Percentiles rank a stretch among this genome's conserved stretches.
phyloP scores from a whole-genome alignment of 2,888 invertebrate species.

The Rotaria macrura region DNA sequence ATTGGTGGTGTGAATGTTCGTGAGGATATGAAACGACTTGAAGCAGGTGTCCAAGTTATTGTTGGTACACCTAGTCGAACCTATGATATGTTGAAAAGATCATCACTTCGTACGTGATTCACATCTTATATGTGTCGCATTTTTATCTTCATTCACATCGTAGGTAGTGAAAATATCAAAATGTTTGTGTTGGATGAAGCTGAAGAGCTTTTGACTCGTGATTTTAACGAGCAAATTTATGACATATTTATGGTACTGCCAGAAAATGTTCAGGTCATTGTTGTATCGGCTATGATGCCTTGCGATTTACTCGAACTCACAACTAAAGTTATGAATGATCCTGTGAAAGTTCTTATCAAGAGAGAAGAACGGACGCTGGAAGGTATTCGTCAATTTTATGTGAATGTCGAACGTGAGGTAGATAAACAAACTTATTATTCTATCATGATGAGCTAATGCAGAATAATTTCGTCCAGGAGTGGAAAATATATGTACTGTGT shows the following conservation, averaged over 20 bases:
- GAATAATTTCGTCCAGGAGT: conserved; percentile 44
- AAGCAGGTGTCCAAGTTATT: conserved; percentile 82
- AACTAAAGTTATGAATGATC: conserved; percentile 89
- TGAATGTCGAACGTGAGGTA: conserved; percentile 83
- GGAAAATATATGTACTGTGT: conserved; percentile 67
- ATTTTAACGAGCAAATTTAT: conserved; percentile 98
- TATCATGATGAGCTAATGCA: too few relatives aligned
- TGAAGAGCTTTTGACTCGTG: conserved; percentile 97
- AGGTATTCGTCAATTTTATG: conserved; percentile 95
- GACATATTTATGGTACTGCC: conserved; percentile 89
- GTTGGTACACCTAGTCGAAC: conserved; percentile 97
- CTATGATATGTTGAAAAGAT: conserved; percentile 87
- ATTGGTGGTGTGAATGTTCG: conserved; percentile 97
- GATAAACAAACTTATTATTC: conserved; percentile 50
- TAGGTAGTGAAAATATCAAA: too few relatives aligned
- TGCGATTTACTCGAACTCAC: conserved; percentile 92
- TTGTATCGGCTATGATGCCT: conserved; percentile 98
- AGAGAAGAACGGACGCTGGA: conserved; percentile 87
- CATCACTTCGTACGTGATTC: conserved; percentile 62
- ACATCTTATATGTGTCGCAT: neutral
- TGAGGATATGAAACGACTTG: conserved; percentile 86
- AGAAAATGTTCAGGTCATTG: conserved; percentile 79
- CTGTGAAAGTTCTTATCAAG: conserved; percentile 89
- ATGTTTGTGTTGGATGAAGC: conserved; percentile 96
- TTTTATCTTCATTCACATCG: neutral